Conservation (phyloP, 2,888 invertebrate species). For the Dolomedes plantarius region DNA sequence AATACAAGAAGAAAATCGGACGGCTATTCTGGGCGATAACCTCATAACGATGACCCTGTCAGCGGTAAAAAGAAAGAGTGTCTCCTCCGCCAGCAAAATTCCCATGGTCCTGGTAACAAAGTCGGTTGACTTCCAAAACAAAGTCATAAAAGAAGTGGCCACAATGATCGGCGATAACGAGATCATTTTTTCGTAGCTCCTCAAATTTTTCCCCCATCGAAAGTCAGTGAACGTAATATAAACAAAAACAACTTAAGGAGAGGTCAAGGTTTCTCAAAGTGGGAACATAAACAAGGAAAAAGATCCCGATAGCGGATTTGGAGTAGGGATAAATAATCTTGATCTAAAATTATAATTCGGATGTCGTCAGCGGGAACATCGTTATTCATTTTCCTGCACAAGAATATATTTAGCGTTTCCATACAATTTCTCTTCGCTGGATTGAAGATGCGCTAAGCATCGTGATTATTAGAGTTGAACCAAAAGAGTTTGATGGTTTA, state of each 20-base stretch:
- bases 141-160: constrained; percentile 29
- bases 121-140: constrained; percentile 17
- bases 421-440: no score
- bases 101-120: not conserved
- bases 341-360: no score
- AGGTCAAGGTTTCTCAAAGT: constrained; percentile 34
- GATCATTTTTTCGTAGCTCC: constrained; percentile 6
- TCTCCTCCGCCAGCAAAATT: not conserved
- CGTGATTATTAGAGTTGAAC: no score
- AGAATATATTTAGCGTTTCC: no score
- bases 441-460: no score
- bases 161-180: constrained; percentile 15
- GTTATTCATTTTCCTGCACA: no score
- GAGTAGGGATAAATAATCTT: not conserved
- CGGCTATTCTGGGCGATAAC: not conserved
- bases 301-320: not conserved
- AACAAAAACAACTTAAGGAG: constrained; percentile 51
- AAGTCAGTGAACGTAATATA: constrained; percentile 17
- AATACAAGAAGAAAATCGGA: no score
- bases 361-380: no score
- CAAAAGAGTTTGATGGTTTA: no score
- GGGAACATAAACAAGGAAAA: constrained; percentile 14
- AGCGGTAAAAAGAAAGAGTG: not conserved
- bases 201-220: not conserved
- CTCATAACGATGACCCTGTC: not conserved